Evolutionary conservation across 1,140 invertebrate species (phyloP).

Genomic region (Procambarus clarkii): DNA sequence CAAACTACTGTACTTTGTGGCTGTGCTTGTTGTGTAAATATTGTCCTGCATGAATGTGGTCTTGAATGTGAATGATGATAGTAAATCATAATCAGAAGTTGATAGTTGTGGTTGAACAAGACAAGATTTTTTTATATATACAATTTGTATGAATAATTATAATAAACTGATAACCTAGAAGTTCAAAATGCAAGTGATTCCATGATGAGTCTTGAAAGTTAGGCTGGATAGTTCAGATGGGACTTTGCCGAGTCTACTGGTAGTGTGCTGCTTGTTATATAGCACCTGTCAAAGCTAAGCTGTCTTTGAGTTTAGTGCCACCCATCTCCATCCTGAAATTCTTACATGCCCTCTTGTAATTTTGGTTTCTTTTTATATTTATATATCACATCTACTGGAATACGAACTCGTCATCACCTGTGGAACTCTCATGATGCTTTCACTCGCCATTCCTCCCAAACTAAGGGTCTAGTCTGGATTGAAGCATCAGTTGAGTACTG

Average conservation of each 20-base stretch:
- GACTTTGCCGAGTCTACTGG: not conserved
- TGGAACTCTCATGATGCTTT: not conserved
- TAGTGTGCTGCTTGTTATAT: not conserved
- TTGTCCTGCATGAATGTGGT: not conserved
- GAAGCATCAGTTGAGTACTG: not conserved
- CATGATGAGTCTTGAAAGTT: conserved; percentile 17
- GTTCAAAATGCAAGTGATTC: conserved; percentile 15
- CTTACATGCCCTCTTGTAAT: not conserved
- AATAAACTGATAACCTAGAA: conserved; percentile 2
- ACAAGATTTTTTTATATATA: not conserved
- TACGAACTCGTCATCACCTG: not conserved
- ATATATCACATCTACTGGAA: not conserved
- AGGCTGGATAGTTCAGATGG: conserved; percentile 5
- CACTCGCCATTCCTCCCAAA: not conserved
- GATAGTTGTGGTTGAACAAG: not conserved
- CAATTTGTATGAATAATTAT: not conserved
- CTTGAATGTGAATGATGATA: conserved; percentile 11
- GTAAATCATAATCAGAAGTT: not conserved
- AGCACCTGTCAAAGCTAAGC: not conserved
- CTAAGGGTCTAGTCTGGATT: conserved; percentile 7
- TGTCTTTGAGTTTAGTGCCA: not conserved
- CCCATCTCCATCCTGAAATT: not conserved
- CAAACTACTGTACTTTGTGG: conserved; percentile 24
- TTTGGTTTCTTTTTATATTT: not conserved
- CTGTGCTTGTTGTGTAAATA: conserved; percentile 52